These are phyloP conservation scores for Neofelis nebulosa DNA, from an alignment of 2,113 vertebrate species.

Conservation along the genomic window DNA sequence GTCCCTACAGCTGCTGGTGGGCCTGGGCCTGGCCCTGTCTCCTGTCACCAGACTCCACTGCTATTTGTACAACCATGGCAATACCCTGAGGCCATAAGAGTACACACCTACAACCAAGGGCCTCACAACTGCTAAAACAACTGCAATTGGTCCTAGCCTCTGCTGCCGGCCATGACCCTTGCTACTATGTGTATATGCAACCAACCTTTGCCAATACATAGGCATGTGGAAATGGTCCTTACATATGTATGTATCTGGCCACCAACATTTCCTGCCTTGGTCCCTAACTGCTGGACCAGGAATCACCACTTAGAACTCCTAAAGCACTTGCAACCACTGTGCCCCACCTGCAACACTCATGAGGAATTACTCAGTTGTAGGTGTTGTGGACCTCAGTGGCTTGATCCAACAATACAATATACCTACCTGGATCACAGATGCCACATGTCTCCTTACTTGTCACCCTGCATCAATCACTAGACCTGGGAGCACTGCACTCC, in stretches of 20 bases:
- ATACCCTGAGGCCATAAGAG: background rate
- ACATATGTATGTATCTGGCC: background rate
- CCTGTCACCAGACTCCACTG: background rate
- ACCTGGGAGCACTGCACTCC: background rate
- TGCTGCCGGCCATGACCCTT: background rate
- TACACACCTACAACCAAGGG: background rate
- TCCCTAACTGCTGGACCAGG: background rate
- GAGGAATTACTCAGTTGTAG: background rate
- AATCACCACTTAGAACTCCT: background rate
- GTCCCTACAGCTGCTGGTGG: background rate
- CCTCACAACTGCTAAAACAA: background rate
- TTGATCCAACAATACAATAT: background rate
- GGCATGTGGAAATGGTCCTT: background rate
- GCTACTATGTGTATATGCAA: background rate
- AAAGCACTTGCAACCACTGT: background rate
- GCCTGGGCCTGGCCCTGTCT: background rate
- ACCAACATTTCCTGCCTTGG: background rate
- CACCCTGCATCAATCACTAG: background rate
- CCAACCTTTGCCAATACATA: background rate
- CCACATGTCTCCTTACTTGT: background rate
- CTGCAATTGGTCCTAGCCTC: background rate
- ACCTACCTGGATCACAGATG: background rate
- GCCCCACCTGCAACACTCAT: background rate
- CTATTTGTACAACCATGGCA: background rate
- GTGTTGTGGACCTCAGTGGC: background rate